A percentile compares a stretch with the other conserved stretches of the same genome.
Conservation (phyloP, 2,888 invertebrate species). For the Nineta flava region DNA sequence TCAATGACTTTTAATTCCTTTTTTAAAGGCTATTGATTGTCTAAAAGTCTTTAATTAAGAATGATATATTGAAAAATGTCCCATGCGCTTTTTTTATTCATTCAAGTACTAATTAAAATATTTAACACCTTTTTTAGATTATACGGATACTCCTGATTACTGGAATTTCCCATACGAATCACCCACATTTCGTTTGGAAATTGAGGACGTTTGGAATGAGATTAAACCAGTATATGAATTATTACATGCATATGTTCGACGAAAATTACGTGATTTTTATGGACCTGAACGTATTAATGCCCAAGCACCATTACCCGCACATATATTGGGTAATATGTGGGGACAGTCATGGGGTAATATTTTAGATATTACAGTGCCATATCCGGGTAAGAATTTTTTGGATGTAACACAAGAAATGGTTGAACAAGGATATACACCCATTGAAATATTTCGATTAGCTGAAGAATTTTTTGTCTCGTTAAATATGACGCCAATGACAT, state of each 20-base stretch:
- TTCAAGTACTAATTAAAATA: no score
- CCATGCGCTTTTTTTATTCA: neutral
- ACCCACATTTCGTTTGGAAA: conserved; percentile 53
- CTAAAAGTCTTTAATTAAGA: no score
- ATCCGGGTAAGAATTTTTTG: conserved; percentile 65
- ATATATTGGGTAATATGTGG: conserved; percentile 83
- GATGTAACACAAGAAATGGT: conserved; percentile 75
- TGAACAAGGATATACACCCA: conserved; percentile 70
- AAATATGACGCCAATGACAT: conserved; percentile 73
- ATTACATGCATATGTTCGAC: conserved; percentile 76
- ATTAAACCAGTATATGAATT: conserved; percentile 75
- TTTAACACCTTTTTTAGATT: conserved; percentile 65
- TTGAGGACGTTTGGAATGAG: conserved; percentile 71
- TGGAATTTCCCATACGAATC: conserved; percentile 83
- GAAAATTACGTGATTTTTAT: conserved; percentile 66
- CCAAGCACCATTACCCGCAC: conserved; percentile 70
- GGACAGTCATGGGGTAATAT: conserved; percentile 76
- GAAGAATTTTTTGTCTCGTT: conserved; percentile 85
- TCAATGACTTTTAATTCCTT: no score
- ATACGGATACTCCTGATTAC: conserved; percentile 71
- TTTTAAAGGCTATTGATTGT: no score
- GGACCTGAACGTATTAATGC: conserved; percentile 67
- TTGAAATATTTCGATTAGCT: conserved; percentile 69
- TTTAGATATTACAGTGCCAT: conserved; percentile 65
- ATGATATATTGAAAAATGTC: neutral